These are phyloP conservation scores for Dolichomitus sp. DNA, from an alignment of 2,888 invertebrate genomes.

Conservation along the genomic window DNA sequence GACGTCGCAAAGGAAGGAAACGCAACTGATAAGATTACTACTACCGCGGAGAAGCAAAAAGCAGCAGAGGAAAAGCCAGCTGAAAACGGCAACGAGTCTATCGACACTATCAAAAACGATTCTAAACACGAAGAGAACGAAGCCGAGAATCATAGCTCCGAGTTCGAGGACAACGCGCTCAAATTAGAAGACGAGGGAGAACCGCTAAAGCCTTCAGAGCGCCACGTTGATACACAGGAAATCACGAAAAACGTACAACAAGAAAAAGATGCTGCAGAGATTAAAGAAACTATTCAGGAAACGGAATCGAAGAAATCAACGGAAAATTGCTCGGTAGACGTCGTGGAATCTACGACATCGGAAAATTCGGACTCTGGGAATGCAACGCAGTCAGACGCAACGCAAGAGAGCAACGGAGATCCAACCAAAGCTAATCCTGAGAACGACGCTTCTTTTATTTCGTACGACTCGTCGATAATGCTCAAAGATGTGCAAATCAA, in stretches of 20 bases:
- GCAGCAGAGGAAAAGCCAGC: constrained; percentile 21
- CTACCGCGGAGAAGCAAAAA: background rate
- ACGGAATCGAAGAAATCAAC: constrained; percentile 68
- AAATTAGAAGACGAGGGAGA: constrained; percentile 56
- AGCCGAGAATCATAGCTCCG: constrained; percentile 38
- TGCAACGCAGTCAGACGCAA: constrained; percentile 65
- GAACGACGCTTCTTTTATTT: constrained; percentile 74
- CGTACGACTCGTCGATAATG: constrained; percentile 79
- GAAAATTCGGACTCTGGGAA: constrained; percentile 73
- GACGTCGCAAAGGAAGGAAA: constrained; percentile 45
- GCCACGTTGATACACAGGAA: constrained; percentile 18
- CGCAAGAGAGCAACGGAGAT: constrained; percentile 55
- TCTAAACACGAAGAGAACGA: constrained; percentile 38
- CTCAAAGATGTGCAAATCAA: constrained; percentile 81
- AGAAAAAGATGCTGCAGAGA: constrained; percentile 62
- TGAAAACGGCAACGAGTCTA: constrained; percentile 45
- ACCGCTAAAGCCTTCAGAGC: constrained; percentile 19
- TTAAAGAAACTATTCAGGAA: constrained; percentile 9
- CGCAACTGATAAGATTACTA: background rate
- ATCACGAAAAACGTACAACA: constrained; percentile 34
- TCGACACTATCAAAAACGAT: constrained; percentile 34
- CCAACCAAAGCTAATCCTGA: constrained; percentile 47
- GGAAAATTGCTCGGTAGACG: constrained; percentile 73
- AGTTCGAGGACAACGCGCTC: constrained; percentile 46
- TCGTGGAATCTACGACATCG: constrained; percentile 79